Base-by-base conservation (phyloP, 30 jellyfish, hydroid and myxozoan genomes). In the Pseudorhiza aurosa region DNA sequence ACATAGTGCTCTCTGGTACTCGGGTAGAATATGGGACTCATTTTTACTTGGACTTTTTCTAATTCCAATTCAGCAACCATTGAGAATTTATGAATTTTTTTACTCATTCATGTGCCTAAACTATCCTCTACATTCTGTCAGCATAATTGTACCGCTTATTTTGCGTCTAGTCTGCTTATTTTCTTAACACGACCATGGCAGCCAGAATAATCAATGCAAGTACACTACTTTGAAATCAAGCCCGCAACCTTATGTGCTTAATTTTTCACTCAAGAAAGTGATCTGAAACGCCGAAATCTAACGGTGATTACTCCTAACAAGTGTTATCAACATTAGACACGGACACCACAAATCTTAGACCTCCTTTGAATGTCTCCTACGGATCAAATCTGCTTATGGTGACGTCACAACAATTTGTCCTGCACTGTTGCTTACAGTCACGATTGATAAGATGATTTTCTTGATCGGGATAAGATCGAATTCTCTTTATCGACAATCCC, bases 331-430 rank as follows among this genome's bases (percentile, higher is more conserved):
- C 15, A 53, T 30, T 12, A 44, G 12, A 15, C 28, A 69, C 83
- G 11, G 83, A 21, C 53, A 69, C 51, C 56, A 42, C 69, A 8
- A 2, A 18, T 32, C 68, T 27, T 44, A 24, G 69, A 69, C 32
- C 69, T 69, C 19, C 83, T 37, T 67, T 27, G 1, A 29, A 26
- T 64, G 77, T 31, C 58, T 64, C 58, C 77, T 12, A 2, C 17
- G 35, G 77, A 64, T 64, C 60, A 64, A 29, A 70, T 46, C 83
- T 70, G 42, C 70, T 70, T 26, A 9, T 29, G 9, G 19, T 14
- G 70, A 29, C 83, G 83, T 47, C 83, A 70, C 49, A 70, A 47
- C 40, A 47, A 21, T 71, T 12, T 53, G 40, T 50, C 83, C 58
- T 70, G 83, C 72, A 70, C 71, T 70, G 49, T 22, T 8, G 19